These are phyloP conservation scores for Drosophila acutilabella DNA, from an alignment of 2,888 invertebrate genomes.

Conservation along the genomic window DNA sequence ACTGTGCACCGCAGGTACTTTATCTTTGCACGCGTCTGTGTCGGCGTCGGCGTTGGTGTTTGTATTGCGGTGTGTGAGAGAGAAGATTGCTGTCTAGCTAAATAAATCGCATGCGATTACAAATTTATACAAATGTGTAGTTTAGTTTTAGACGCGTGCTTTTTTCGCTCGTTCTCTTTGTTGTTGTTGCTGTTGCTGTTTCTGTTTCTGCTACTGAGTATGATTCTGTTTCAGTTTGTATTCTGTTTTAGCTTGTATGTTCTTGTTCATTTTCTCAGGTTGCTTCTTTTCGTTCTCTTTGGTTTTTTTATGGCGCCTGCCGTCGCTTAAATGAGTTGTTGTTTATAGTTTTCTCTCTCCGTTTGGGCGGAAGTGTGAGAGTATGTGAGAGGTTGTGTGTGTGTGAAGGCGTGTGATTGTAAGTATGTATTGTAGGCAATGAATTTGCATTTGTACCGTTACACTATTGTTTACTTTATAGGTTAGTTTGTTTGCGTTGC, in stretches of 20 bases:
- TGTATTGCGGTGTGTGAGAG: slow-evolving; percentile 25
- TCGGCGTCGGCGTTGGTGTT: slow-evolving; percentile 3
- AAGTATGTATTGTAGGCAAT: slow-evolving; percentile 1
- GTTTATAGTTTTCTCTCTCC: slow-evolving; percentile 49
- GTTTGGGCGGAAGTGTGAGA: slow-evolving; percentile 20
- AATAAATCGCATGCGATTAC: slow-evolving; percentile 79
- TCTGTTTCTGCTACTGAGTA: slow-evolving; percentile 15
- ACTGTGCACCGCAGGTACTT: slow-evolving; percentile 30
- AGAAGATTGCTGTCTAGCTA: slow-evolving; percentile 53
- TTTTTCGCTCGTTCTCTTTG: slow-evolving; percentile 20
- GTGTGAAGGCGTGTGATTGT: slow-evolving; percentile 36
- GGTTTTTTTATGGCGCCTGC: slow-evolving; percentile 49
- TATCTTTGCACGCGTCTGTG: neutral
- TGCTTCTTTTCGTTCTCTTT: slow-evolving; percentile 26
- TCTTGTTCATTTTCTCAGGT: slow-evolving; percentile 29
- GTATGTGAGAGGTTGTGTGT: slow-evolving; percentile 4
- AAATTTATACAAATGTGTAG: slow-evolving; percentile 56
- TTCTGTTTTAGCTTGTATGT: slow-evolving; percentile 19
- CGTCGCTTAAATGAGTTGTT: slow-evolving; percentile 74
- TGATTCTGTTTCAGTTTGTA: slow-evolving; percentile 11
- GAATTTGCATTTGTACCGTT: slow-evolving; percentile 79
- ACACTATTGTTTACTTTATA: slow-evolving; percentile 78
- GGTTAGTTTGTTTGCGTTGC: slow-evolving; percentile 71
- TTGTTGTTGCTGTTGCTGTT: slow-evolving; percentile 17
- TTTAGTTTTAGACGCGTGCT: slow-evolving; percentile 39